Evolutionary conservation across 2,888 invertebrate species (phyloP).

Genomic region (Sphinx pinastri): DNA sequence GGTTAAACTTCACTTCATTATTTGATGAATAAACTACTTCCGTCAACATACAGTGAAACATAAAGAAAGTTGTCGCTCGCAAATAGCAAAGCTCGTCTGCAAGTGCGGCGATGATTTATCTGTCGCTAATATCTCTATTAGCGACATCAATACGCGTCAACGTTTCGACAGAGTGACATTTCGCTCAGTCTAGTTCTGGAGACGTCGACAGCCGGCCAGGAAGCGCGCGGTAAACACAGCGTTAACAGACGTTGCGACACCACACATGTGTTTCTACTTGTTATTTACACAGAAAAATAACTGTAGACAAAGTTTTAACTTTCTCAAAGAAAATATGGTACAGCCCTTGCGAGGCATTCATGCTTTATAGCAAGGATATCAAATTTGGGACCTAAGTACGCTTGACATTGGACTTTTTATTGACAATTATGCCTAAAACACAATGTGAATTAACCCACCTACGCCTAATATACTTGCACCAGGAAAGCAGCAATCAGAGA

Average conservation of each 20-base stretch:
- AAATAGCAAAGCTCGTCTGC: not conserved
- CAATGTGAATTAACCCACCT: no score
- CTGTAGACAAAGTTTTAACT: not conserved
- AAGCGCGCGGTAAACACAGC: conserved; percentile 16
- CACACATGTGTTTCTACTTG: conserved; percentile 11
- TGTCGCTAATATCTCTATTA: conserved; percentile 23
- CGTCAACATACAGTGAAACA: not conserved
- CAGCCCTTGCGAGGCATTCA: no score
- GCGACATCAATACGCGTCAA: conserved; percentile 24
- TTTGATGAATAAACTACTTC: not conserved
- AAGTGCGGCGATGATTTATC: conserved; percentile 12
- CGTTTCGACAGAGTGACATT: conserved; percentile 21
- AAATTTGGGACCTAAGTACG: no score
- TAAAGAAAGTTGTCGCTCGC: no score
- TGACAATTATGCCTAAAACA: no score
- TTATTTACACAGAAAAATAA: not conserved
- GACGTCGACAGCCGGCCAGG: conserved; percentile 13
- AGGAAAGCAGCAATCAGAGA: no score
- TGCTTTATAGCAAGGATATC: no score
- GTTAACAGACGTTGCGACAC: conserved; percentile 19
- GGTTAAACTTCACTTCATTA: no score
- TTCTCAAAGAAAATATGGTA: not conserved
- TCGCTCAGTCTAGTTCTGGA: conserved; percentile 20
- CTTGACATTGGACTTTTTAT: no score
- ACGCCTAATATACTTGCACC: no score